phyloP scores from a whole-genome alignment of 1,140 invertebrate species.

The Bombus turneri region DNA sequence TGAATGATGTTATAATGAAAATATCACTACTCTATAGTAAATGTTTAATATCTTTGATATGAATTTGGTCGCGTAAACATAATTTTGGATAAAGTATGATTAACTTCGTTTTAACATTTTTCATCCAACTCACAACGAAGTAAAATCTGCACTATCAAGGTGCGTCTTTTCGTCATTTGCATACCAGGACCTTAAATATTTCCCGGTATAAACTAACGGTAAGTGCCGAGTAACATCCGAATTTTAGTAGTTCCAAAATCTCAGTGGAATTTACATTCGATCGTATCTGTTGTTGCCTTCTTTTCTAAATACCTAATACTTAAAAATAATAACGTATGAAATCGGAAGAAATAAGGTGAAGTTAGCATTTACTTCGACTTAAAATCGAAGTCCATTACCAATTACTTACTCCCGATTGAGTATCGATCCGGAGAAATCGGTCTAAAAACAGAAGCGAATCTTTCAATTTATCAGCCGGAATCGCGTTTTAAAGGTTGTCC shows the following conservation, averaged over 20 bases:
- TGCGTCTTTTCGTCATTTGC: slow-evolving; percentile 19
- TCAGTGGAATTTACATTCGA: background rate
- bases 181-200: slow-evolving; percentile 16
- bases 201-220: background rate
- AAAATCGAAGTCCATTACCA: background rate
- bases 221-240: slow-evolving; percentile 18
- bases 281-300: background rate
- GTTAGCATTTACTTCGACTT: background rate
- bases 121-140: too few species aligned
- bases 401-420: background rate
- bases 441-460: background rate
- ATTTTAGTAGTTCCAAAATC: slow-evolving; percentile 5
- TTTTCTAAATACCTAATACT: background rate
- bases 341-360: background rate
- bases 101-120: too few species aligned
- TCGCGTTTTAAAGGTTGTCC: slow-evolving; percentile 5
- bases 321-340: background rate
- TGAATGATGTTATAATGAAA: too few species aligned
- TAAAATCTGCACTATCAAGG: background rate
- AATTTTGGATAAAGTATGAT: too few species aligned
- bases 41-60: too few species aligned
- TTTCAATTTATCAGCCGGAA: background rate
- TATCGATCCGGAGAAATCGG: background rate
- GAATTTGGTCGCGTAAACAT: too few species aligned
- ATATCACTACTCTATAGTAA: too few species aligned